A percentile compares a stretch with the other conserved stretches of the same genome.
These are phyloP conservation scores for Bembecia ichneumoniformis DNA, from an alignment of 2,888 invertebrate species.

Conservation along the genomic window DNA sequence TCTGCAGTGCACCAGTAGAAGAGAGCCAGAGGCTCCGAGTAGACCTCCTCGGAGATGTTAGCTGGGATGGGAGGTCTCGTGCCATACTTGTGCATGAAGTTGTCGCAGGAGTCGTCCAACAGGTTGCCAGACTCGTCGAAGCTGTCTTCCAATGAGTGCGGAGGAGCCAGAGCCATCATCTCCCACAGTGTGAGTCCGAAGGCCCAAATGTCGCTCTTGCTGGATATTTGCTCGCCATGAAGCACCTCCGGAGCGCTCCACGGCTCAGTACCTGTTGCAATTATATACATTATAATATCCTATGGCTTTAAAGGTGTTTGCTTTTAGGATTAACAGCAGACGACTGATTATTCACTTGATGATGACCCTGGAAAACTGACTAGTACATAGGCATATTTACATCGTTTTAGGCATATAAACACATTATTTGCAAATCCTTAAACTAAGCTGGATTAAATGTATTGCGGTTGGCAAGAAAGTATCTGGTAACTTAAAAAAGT, in stretches of 20 bases:
- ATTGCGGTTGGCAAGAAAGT: no score
- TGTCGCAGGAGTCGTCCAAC: not conserved
- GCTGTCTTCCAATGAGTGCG: conserved; percentile 64
- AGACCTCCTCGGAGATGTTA: conserved; percentile 70
- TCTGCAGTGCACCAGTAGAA: conserved; percentile 79
- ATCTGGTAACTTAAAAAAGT: no score
- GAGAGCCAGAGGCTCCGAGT: conserved; percentile 76
- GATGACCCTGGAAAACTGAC: no score
- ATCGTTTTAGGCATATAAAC: no score
- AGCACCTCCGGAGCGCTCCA: conserved; percentile 88
- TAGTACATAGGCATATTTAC: no score
- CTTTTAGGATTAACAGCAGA: no score
- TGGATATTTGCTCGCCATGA: conserved; percentile 71
- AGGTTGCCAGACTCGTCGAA: not conserved
- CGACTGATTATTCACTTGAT: no score
- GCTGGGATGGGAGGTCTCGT: conserved; percentile 80
- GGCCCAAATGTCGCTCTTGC: conserved; percentile 85
- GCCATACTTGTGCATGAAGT: conserved; percentile 42
- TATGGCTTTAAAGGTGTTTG: no score
- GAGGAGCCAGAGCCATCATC: conserved; percentile 81
- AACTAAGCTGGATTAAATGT: no score
- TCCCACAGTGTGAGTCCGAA: conserved; percentile 86
- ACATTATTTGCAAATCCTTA: no score
- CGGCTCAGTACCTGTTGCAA: conserved; percentile 75
- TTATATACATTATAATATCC: not conserved